phyloP scores from a whole-genome alignment of 1,140 invertebrate genomes.

The Adoxophyes honmai region DNA sequence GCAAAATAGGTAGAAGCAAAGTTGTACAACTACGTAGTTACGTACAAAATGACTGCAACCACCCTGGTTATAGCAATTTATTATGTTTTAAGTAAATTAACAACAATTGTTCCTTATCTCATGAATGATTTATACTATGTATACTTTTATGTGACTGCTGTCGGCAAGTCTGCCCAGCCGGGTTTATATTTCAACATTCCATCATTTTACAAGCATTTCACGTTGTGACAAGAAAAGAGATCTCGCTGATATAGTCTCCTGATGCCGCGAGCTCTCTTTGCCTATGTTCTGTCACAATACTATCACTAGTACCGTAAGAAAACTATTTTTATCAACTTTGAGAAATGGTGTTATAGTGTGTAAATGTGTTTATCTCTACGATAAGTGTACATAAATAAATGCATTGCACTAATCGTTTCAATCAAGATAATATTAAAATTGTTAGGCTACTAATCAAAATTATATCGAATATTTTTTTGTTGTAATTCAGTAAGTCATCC shows the following conservation, averaged over 20 bases:
- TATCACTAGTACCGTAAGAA: too few relatives aligned
- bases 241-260: too few relatives aligned
- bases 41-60: too few relatives aligned
- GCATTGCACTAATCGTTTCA: conserved; percentile 9
- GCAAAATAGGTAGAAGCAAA: too few relatives aligned
- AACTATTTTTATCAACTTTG: too few relatives aligned
- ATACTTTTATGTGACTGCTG: not conserved
- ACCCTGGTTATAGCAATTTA: too few relatives aligned
- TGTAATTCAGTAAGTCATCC: not conserved
- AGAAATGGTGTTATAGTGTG: not conserved
- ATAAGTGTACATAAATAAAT: conserved; percentile 14
- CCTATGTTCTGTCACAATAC: too few relatives aligned
- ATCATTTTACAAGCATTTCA: not conserved
- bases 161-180: not conserved
- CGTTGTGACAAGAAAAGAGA: too few relatives aligned
- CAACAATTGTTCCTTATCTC: not conserved
- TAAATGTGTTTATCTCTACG: not conserved
- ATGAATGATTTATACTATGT: not conserved
- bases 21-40: too few relatives aligned
- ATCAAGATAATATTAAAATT: not conserved
- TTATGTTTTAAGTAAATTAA: too few relatives aligned
- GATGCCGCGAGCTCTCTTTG: too few relatives aligned
- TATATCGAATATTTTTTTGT: conserved; percentile 15
- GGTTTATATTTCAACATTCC: conserved; percentile 3
- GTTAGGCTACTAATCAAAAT: conserved; percentile 11